Conservation (phyloP, 2,888 invertebrate species). For the Pinctada fucata region DNA sequence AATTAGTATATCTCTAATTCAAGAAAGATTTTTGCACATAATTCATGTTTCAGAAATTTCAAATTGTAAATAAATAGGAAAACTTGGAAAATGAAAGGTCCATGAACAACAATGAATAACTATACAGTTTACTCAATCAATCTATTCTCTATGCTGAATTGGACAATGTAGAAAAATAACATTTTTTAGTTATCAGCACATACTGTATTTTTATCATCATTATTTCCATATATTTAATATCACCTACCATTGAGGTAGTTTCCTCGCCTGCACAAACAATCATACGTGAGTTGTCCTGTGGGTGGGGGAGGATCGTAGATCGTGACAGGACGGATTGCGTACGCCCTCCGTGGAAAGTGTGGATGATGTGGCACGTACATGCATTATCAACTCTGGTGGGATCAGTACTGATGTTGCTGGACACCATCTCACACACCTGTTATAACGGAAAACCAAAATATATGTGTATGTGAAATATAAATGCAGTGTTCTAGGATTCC, state of each 20-base stretch:
- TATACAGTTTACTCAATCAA: too few species aligned
- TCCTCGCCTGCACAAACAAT: slow-evolving; percentile 88
- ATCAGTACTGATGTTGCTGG: slow-evolving; percentile 48
- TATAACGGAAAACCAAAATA: slow-evolving; percentile 35
- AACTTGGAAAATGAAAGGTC: too few species aligned
- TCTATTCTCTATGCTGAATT: too few species aligned
- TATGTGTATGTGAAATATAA: neutral
- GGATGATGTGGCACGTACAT: slow-evolving; percentile 63
- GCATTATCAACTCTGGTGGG: slow-evolving; percentile 52
- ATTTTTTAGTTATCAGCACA: too few species aligned
- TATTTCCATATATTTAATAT: too few species aligned
- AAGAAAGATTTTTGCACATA: too few species aligned
- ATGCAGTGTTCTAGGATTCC: neutral
- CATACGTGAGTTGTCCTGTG: slow-evolving; percentile 78
- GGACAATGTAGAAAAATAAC: too few species aligned
- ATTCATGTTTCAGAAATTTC: neutral
- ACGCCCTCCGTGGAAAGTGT: slow-evolving; percentile 82
- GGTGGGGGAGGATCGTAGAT: slow-evolving; percentile 81
- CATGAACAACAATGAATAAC: too few species aligned
- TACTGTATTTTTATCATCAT: too few species aligned
- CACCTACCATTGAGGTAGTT: slow-evolving; percentile 79
- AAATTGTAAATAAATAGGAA: neutral
- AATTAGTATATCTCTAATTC: too few species aligned
- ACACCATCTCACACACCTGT: slow-evolving; percentile 70
- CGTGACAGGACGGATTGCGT: slow-evolving; percentile 84